Percentiles rank a stretch among this genome's conserved stretches.
Evolutionary conservation across 1,140 invertebrate species (phyloP).

Genomic region (Diachasmimorpha longicaudata): DNA sequence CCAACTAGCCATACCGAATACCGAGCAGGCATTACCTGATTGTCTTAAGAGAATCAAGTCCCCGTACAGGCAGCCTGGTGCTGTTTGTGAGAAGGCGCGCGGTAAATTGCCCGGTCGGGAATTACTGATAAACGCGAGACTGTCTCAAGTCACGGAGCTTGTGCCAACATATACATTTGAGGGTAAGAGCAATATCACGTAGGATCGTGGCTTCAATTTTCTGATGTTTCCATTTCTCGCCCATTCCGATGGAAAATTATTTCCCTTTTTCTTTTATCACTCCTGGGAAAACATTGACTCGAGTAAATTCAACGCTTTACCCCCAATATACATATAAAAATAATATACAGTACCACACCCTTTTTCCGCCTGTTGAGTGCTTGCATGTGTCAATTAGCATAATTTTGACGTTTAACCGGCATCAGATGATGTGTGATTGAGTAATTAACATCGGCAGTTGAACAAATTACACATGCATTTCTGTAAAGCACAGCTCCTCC

Average conservation of each 20-base stretch:
- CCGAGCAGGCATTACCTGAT: slow-evolving; percentile 62
- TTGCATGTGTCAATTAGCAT: slow-evolving; percentile 35
- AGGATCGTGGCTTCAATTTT: slow-evolving; percentile 30
- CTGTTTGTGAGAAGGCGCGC: slow-evolving; percentile 37
- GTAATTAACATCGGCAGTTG: slow-evolving; percentile 42
- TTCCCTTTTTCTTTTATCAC: not conserved
- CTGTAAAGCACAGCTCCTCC: too few relatives aligned
- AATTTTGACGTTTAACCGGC: slow-evolving; percentile 4
- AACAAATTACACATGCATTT: slow-evolving; percentile 41
- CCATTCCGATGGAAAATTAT: not conserved
- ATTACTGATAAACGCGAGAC: slow-evolving; percentile 43
- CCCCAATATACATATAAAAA: not conserved
- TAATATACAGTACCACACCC: not conserved
- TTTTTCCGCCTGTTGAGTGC: not conserved
- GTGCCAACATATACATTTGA: not conserved
- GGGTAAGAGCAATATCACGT: slow-evolving; percentile 23
- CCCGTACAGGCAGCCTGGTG: not conserved
- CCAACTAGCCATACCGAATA: slow-evolving; percentile 59
- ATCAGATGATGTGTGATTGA: slow-evolving; percentile 43
- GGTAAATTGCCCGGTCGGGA: slow-evolving; percentile 42
- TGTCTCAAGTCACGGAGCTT: slow-evolving; percentile 20
- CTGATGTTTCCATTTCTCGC: not conserved
- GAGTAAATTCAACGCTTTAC: too few relatives aligned
- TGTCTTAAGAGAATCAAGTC: slow-evolving; percentile 42
- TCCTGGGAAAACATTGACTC: not conserved